Base-by-base conservation (phyloP, 2,888 invertebrate genomes). In the Eristalis arbustorum region DNA sequence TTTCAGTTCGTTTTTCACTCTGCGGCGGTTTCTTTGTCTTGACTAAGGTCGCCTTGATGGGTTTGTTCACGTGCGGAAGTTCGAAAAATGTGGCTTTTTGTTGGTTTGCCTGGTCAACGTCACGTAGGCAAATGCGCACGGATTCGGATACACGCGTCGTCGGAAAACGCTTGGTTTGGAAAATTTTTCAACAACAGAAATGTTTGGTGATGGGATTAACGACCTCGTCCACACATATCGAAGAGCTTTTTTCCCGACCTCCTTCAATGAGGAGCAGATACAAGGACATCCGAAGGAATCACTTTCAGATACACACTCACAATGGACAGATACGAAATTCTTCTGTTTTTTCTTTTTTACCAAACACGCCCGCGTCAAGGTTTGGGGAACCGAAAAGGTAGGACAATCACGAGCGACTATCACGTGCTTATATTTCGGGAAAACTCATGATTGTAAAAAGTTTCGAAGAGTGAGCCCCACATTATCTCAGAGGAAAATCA, bases 391-490 rank as follows among this genome's bases (percentile, higher is more conserved):
- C 61, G 73, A 11, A 42, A 40, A 22, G 73, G 56, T 68, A 68
- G 61, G 80, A n/a, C 62, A 34, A 73, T 73, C 62, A 73, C 79
- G 68, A 73, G 37, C 61, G 67, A 79, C 79, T 78, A 72, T 59
- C 72, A 79, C 79, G 79, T 79, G 79, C 72, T 49, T 57, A 57
- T 25, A 8, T 56, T n/a, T 25, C 14, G 13, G n/a, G 59, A 64
- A 72, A 34, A 56, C 4, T 40, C 14, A n/a, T 49, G n/a, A 8
- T 31, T 8, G 31, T 3, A 8, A 31, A 31, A n/a, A 3, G 10
- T 28, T 62, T 28, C 37, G 3, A 62, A 18, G 62, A 56, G 23
- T 42, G 67, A 42, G 75, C n/a, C 6, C 62, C 18, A 37, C 59
- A 18, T 49, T 18, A 49, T 4, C 6, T 57, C 28, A 4, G 18